These are phyloP conservation scores for Caloenas nicobarica DNA, from an alignment of 2,113 vertebrate species.

Conservation along the genomic window DNA sequence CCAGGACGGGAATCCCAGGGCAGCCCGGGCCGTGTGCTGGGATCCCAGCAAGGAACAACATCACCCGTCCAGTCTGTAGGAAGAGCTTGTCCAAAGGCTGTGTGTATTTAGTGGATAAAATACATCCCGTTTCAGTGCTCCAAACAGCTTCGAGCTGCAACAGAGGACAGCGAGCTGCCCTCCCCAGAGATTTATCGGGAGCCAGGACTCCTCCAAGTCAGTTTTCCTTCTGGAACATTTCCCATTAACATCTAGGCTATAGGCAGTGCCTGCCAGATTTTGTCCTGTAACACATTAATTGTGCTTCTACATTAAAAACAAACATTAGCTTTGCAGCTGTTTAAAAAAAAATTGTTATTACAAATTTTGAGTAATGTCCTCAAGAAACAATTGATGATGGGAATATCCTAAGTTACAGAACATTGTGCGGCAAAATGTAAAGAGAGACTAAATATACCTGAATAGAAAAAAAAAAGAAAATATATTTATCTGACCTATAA, in stretches of 20 bases:
- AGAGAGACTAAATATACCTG: background rate
- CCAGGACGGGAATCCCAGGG: accelerated
- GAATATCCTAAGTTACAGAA: background rate
- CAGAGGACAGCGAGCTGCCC: accelerated
- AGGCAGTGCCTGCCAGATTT: background rate
- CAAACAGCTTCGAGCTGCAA: background rate
- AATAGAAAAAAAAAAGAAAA: background rate
- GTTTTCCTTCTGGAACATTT: background rate
- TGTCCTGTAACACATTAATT: background rate
- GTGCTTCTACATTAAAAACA: background rate
- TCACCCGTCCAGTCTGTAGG: accelerated
- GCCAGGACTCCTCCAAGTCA: background rate
- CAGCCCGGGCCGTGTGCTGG: background rate
- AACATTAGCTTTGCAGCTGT: background rate
- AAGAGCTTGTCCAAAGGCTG: background rate
- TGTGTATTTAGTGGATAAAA: accelerated
- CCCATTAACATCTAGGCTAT: too few species aligned
- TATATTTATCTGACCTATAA: background rate
- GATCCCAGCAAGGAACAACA: background rate
- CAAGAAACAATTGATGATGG: background rate
- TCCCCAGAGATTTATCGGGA: accelerated
- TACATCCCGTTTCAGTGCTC: background rate
- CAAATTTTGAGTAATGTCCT: background rate
- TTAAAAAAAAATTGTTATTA: background rate
- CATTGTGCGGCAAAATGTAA: background rate